Base-by-base conservation (phyloP, 2,888 invertebrate genomes). In the Drosophila longiperda region DNA sequence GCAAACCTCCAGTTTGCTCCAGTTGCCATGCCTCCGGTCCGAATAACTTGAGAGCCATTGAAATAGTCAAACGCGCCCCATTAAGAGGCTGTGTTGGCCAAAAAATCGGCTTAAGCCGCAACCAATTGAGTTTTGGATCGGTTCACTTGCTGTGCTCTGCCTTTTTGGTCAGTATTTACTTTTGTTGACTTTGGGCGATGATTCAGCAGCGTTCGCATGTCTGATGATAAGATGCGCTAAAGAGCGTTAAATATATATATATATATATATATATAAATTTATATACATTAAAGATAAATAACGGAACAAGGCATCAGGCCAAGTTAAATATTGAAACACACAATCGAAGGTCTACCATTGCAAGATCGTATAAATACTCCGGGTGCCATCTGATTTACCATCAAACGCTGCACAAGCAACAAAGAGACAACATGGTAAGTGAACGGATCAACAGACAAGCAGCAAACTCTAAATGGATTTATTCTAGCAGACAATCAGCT, bases 21-120 rank as follows among this genome's bases (percentile, higher is more conserved):
- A 84, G 86, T 86, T 86, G 78, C 52, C 65, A 76, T 75, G 84
- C 80, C 75, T 61, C 57, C 67, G 72, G 66, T 50, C 60, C 71
- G 81, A 76, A 74, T 62, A 75, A 74, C 75, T 79, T 20, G 65
- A 89, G 78, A 66, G 76, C 85, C 73, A 89, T 87, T 80, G 76
- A 87, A 78, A 80, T 87, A 87, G 86, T 87, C 86, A 87, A 89
- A 89, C 80, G 85, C 85, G 87, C 80, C 62, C 38, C 66, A 74
- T 78, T 73, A 83, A 84, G 80, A 84, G 82, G 68, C 74, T 75
- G 70, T 61, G 69, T 48, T 52, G 66, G 63, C 67, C 75, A 77
- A 77, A 83, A 45, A 85, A 88, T 82, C 87, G 77, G 83, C 88
- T 85, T 87, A 87, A 77, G 71, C 75, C 64, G 69, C 79, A 54